phyloP scores from a whole-genome alignment of 2,888 invertebrate species.

The Melanchra persicariae region DNA sequence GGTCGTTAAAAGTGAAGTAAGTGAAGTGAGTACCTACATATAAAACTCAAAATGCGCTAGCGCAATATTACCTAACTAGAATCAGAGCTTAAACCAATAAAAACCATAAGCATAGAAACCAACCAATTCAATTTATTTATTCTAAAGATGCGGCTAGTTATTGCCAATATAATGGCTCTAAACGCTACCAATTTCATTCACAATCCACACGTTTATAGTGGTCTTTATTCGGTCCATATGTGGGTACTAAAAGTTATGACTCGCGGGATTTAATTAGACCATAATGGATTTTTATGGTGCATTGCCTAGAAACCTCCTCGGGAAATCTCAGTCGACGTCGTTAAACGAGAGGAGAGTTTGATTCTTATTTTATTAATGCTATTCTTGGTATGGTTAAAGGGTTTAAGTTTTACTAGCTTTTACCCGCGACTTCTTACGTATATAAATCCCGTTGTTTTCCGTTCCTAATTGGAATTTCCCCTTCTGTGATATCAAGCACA shows the following conservation, averaged over 20 bases:
- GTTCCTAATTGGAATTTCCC: too few relatives aligned
- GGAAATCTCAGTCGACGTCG: slow-evolving; percentile 46
- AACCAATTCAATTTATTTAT: slow-evolving; percentile 54
- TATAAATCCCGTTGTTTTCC: too few relatives aligned
- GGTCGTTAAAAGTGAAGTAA: neutral
- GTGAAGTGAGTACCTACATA: neutral
- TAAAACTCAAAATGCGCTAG: neutral
- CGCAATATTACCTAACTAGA: slow-evolving; percentile 4
- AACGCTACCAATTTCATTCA: slow-evolving; percentile 66
- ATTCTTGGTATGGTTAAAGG: slow-evolving; percentile 25
- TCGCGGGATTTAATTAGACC: slow-evolving; percentile 62
- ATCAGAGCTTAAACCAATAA: slow-evolving; percentile 11
- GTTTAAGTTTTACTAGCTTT: slow-evolving; percentile 25
- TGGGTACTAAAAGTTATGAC: slow-evolving; percentile 66
- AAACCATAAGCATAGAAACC: slow-evolving; percentile 4
- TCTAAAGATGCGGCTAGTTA: slow-evolving; percentile 39
- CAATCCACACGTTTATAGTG: slow-evolving; percentile 52
- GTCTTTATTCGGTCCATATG: slow-evolving; percentile 66
- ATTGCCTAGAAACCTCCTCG: slow-evolving; percentile 29
- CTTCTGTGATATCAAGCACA: too few relatives aligned
- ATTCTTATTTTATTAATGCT: slow-evolving; percentile 32
- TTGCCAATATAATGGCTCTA: slow-evolving; percentile 39
- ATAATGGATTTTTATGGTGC: slow-evolving; percentile 67
- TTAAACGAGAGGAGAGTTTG: slow-evolving; percentile 45
- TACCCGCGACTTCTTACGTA: too few relatives aligned